Base-by-base conservation (phyloP, 2,113 vertebrate species). In the Phycodurus eques region DNA sequence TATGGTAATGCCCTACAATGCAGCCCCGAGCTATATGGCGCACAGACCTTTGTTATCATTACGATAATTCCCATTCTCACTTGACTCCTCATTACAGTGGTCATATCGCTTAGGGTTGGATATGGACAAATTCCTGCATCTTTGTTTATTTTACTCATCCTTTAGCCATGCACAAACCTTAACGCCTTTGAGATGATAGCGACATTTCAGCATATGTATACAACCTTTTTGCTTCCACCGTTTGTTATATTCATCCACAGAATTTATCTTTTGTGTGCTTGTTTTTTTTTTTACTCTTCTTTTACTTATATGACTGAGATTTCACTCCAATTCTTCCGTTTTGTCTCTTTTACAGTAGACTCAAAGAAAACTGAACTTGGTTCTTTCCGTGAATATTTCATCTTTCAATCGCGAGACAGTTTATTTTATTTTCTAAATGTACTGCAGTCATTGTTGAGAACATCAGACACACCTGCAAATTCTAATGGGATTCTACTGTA, bases 1-100 rank as follows among this genome's bases (percentile, higher is more conserved):
- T 92, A 95, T 94, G 96, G 92, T 94, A 91, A 93, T 94, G 91
- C 88, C 87, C 88, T 70, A 80, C 87, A 77, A 90, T 90, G 88
- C 75, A 84, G 90, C 92, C 90, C 86, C 86, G 59, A 84, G 92
- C 88, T 77, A 90, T 83, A 47, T 27, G 86, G 78, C 61, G 86
- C 89, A 86, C 76, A 90, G 89, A 90, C 90, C 79, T 90, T 85
- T 95, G 89, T 91, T 92, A 92, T 92, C 92, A 92, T 93, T 92
- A 90, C 90, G 89, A 92, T 93, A 93, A 93, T 93, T 93, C 90
- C 91, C 89, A 88, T 93, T 93, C 89, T 92, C 90, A 90, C 87
- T 89, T 91, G 91, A 92, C 89, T 91, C 90, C 87, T 91, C 87
- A 85, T 91, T 92, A 85, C 80, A 86, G 88, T 85, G 84, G 79